phyloP scores from a whole-genome alignment of 2,797 vertebrate genomes.

The Coreius guichenoti region DNA sequence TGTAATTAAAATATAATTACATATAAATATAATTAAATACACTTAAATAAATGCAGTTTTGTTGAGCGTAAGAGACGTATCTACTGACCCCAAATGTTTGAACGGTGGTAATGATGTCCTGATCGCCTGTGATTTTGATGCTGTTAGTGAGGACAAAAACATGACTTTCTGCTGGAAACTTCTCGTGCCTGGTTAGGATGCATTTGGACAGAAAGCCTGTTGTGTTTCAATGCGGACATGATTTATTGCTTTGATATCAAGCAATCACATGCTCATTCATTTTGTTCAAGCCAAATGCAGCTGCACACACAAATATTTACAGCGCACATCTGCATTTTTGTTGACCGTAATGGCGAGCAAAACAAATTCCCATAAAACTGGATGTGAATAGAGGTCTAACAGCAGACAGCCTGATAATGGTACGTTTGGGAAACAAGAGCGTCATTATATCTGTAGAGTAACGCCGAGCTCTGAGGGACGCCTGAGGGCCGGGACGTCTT shows the following conservation, averaged over 20 bases:
- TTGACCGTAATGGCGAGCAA: slow-evolving; percentile 25
- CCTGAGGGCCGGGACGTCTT: slow-evolving; percentile 45
- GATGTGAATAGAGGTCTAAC: slow-evolving; percentile 35
- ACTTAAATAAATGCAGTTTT: background rate
- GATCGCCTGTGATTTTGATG: background rate
- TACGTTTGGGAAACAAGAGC: slow-evolving; percentile 53
- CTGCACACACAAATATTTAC: slow-evolving; percentile 29
- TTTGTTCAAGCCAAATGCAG: slow-evolving; percentile 30
- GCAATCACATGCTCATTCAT: slow-evolving; percentile 34
- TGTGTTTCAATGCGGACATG: background rate
- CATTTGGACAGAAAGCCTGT: background rate
- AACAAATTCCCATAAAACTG: slow-evolving; percentile 41
- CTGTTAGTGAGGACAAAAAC: background rate
- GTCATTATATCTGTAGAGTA: slow-evolving; percentile 51
- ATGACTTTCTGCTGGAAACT: background rate
- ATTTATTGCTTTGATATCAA: slow-evolving; percentile 33
- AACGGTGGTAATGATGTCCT: background rate
- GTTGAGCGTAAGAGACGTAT: background rate
- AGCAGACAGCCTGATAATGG: slow-evolving; percentile 30
- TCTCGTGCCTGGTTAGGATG: background rate
- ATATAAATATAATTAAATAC: no score
- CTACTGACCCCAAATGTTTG: background rate
- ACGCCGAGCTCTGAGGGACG: slow-evolving; percentile 29
- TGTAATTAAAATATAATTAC: background rate
- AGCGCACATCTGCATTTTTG: slow-evolving; percentile 31